Percentiles rank a stretch among this genome's conserved stretches.
phyloP scores from a whole-genome alignment of 2,888 invertebrate species.

The Drosophila tripunctata region DNA sequence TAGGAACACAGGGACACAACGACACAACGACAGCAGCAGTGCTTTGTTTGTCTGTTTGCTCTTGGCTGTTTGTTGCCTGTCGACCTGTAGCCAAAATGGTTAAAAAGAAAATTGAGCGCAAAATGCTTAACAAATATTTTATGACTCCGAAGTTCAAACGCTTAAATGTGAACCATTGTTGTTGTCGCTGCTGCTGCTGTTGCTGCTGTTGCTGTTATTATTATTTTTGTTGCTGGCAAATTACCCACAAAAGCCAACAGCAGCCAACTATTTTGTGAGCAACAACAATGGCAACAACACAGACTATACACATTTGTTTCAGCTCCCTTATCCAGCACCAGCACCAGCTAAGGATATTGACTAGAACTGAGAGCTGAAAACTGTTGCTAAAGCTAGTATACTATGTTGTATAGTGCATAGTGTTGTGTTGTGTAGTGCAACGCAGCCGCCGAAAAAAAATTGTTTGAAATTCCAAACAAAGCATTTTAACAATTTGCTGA shows the following conservation, averaged over 20 bases:
- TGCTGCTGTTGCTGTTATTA: constrained; percentile 14
- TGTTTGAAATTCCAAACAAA: constrained; percentile 78
- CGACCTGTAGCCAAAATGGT: constrained; percentile 70
- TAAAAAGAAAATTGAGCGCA: constrained; percentile 73
- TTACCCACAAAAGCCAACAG: constrained; percentile 64
- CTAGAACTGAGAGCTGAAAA: not conserved
- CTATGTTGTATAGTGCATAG: not conserved
- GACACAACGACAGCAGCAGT: no score
- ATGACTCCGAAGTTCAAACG: constrained; percentile 75
- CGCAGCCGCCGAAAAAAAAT: constrained; percentile 64
- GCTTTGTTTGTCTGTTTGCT: constrained; percentile 44
- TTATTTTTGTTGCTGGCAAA: constrained; percentile 64
- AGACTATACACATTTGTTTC: constrained; percentile 4
- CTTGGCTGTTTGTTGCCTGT: constrained; percentile 58
- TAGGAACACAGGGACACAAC: not conserved
- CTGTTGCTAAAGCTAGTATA: constrained; percentile 1
- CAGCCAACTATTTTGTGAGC: constrained; percentile 47
- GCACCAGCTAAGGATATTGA: not conserved
- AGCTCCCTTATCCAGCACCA: not conserved
- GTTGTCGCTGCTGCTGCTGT: constrained; percentile 18
- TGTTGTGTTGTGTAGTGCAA: constrained; percentile 28
- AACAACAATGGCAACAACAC: constrained; percentile 18
- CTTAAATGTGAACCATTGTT: constrained; percentile 71
- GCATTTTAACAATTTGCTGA: constrained; percentile 79
- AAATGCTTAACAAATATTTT: constrained; percentile 78